Evolutionary conservation across 2,113 vertebrate species (phyloP).

Genomic region (Parus major): DNA sequence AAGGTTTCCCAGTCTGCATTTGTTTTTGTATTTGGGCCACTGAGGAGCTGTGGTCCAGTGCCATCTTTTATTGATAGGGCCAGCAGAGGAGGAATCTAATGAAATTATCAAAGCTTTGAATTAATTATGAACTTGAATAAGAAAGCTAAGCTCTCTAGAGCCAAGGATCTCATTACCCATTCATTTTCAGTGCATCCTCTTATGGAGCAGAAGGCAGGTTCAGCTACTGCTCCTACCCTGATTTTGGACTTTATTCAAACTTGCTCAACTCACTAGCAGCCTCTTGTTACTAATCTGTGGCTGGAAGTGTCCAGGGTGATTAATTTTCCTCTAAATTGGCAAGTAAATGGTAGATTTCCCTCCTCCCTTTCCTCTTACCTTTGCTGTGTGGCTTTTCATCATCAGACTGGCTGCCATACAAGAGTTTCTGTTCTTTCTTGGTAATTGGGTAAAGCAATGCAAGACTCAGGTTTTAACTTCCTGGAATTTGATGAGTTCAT

Average conservation of each 20-base stretch:
- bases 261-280: slow-evolving; percentile 58
- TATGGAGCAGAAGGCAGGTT: slow-evolving; percentile 86
- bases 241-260: slow-evolving; percentile 89
- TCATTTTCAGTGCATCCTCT: slow-evolving; percentile 89
- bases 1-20: slow-evolving; percentile 68
- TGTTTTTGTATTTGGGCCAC: slow-evolving; percentile 73
- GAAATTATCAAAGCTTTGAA: slow-evolving; percentile 99
- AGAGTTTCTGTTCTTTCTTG: slow-evolving; percentile 56
- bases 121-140: slow-evolving; percentile 98
- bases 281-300: slow-evolving; percentile 40
- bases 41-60: slow-evolving; percentile 83
- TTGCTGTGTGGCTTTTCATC: slow-evolving; percentile 20
- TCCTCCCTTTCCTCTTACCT: neutral
- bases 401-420: slow-evolving; percentile 41
- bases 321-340: slow-evolving; percentile 58
- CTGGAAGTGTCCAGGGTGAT: slow-evolving; percentile 69
- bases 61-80: slow-evolving; percentile 97
- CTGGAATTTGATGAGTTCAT: slow-evolving; percentile 56
- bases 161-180: slow-evolving; percentile 89
- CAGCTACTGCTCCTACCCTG: slow-evolving; percentile 75
- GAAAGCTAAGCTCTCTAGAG: slow-evolving; percentile 90
- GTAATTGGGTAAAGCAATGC: slow-evolving; percentile 50
- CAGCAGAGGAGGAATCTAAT: slow-evolving; percentile 87
- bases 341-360: slow-evolving; percentile 11
- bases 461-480: slow-evolving; percentile 53